Percentiles rank a stretch among this genome's conserved stretches.
These are phyloP conservation scores for Botia kubotai DNA, from an alignment of 2,797 vertebrate genomes.

Conservation along the genomic window DNA sequence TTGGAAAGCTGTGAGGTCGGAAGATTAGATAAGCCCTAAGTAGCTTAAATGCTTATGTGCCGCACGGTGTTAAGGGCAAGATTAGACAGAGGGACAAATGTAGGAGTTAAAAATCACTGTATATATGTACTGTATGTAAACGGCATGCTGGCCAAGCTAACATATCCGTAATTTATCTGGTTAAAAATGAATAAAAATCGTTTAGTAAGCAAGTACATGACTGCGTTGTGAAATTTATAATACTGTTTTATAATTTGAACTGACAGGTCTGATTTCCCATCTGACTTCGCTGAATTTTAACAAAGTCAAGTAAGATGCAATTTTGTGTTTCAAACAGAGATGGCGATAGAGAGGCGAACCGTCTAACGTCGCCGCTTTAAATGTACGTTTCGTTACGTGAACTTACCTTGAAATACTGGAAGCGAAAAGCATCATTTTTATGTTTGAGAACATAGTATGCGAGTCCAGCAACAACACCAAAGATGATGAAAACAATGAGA, in stretches of 20 bases:
- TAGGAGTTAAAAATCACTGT: too few relatives aligned
- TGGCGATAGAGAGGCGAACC: not conserved
- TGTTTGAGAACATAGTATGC: slow-evolving; percentile 78
- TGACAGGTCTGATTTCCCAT: too few relatives aligned
- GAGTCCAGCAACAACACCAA: slow-evolving; percentile 67
- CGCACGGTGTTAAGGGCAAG: not conserved
- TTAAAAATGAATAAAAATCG: too few relatives aligned
- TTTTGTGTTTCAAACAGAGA: not conserved
- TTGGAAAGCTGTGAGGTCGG: not conserved
- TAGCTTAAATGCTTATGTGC: not conserved
- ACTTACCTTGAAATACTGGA: slow-evolving; percentile 86
- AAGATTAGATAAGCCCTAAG: not conserved
- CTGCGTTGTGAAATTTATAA: too few relatives aligned
- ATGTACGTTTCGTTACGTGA: not conserved
- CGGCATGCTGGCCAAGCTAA: too few relatives aligned
- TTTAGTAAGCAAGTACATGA: too few relatives aligned
- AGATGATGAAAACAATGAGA: slow-evolving; percentile 67
- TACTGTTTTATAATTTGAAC: too few relatives aligned
- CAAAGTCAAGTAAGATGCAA: too few relatives aligned
- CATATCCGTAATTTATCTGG: too few relatives aligned
- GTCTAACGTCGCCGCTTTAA: not conserved
- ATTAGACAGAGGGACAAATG: not conserved
- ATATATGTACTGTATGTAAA: too few relatives aligned
- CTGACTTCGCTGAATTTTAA: too few relatives aligned
- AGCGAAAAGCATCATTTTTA: slow-evolving; percentile 80